A percentile compares a stretch with the other conserved stretches of the same genome.
These are phyloP conservation scores for Aporrectodea caliginosa DNA, from an alignment of 1,140 invertebrate genomes.

Conservation along the genomic window DNA sequence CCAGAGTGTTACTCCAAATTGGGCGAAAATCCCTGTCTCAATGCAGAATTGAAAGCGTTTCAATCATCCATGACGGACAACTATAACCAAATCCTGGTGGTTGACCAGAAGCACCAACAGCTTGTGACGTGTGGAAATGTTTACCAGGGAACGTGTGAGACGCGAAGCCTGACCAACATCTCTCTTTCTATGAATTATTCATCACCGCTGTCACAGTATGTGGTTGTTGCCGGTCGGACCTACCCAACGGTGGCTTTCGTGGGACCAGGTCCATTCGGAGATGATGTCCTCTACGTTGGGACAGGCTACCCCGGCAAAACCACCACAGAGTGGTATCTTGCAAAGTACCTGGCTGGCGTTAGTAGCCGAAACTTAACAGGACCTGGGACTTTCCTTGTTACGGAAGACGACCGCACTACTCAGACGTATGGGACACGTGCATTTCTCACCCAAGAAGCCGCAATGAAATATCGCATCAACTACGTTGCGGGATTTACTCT, in stretches of 20 bases:
- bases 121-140: slow-evolving; percentile 88
- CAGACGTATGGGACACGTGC: not conserved
- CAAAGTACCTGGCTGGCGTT: not conserved
- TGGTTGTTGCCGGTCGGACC: not conserved
- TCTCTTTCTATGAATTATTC: slow-evolving; percentile 49
- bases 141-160: slow-evolving; percentile 80
- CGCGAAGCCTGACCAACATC: slow-evolving; percentile 82
- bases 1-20: slow-evolving; percentile 33
- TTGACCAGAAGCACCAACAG: slow-evolving; percentile 81
- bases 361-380: not conserved
- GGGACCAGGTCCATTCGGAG: not conserved
- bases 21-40: slow-evolving; percentile 10
- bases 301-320: not conserved
- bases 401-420: not conserved
- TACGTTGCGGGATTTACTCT: slow-evolving; percentile 95
- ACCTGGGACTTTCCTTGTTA: not conserved
- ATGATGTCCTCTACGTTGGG: not conserved
- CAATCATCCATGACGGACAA: slow-evolving; percentile 81
- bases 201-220: not conserved
- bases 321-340: not conserved
- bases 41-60: slow-evolving; percentile 11
- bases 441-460: not conserved
- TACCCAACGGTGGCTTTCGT: slow-evolving; percentile 9
- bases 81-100: slow-evolving; percentile 90
- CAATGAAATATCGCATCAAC: slow-evolving; percentile 62